Evolutionary conservation across 2,797 vertebrate genomes (phyloP).

Genomic region (Eulemur rubriventer): DNA sequence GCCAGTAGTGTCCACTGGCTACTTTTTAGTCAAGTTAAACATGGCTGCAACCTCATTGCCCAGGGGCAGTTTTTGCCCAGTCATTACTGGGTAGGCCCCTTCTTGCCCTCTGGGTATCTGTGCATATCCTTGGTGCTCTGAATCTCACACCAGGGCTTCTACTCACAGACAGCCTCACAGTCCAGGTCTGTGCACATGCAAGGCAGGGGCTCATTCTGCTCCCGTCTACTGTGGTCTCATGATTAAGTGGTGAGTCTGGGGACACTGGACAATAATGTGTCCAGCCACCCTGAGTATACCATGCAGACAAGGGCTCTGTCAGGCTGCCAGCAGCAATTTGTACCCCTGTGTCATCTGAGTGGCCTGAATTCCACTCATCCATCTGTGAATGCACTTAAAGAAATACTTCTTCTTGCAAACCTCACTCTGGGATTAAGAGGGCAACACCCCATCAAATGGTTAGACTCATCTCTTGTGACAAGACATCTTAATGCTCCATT

Average conservation of each 20-base stretch:
- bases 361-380: background rate
- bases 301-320: background rate
- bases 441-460: background rate
- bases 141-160: background rate
- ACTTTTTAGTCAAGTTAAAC: background rate
- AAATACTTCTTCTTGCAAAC: background rate
- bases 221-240: background rate
- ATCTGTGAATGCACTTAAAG: background rate
- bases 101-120: background rate
- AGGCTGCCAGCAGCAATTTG: background rate
- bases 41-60: background rate
- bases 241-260: background rate
- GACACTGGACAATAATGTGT: background rate
- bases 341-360: background rate
- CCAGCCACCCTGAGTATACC: background rate
- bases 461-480: background rate
- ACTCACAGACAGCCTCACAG: background rate
- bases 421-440: background rate
- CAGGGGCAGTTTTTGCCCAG: background rate
- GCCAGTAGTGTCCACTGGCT: background rate
- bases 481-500: background rate
- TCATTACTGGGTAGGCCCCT: background rate
- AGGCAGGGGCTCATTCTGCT: background rate
- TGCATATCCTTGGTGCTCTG: background rate
- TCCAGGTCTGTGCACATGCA: background rate